Base-by-base conservation (phyloP, 2,888 invertebrate genomes). In the Spisula subtruncata region DNA sequence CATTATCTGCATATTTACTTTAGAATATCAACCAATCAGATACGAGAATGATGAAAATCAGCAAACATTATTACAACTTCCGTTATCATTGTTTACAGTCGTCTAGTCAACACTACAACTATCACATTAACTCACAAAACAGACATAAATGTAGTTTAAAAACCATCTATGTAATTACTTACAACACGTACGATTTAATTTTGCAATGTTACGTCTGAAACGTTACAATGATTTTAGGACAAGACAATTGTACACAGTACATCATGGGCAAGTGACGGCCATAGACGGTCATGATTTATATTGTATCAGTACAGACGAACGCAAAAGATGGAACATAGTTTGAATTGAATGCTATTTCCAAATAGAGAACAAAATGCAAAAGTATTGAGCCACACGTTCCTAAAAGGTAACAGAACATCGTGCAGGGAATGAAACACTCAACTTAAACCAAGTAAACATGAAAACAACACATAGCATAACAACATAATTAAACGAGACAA, bases 181-280 rank as follows among this genome's bases (percentile, higher is more conserved):
- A 66, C 25, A 66, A 66, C 60, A 66, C 60, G 25, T 25, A 25
- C 25, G 10, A 66, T 66, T 66, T 66, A 66, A 66, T 66, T 66
- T 66, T 66, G 25, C n/a, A 66, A 66, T 66, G 25, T 66, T 66
- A 25, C n/a, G 60, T 66, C 60, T 66, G 60, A 66, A 66, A 66
- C 60, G 25, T 25, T n/a, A 66, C 25, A 25, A 8, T 66, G 60
- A 66, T 66, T 66, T 66, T 66, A 66, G 5, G 60, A 66, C 60
- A 66, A n/a, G 5, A 8, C 60, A 66, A 66, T 66, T 66, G 18
- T 12, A 25, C 25, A 66, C 25, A 66, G 25, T 66, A 25, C 25
- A 66, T 66, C 60, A 25, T 25, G 25, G 60, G 25, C 60, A 66
- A 66, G 25, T 25, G 25, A 66, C 60, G n/a, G 60, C 25, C 60